These are phyloP conservation scores for Rhinopomastus cyanomelas DNA, from an alignment of 2,113 vertebrate species.

Conservation along the genomic window DNA sequence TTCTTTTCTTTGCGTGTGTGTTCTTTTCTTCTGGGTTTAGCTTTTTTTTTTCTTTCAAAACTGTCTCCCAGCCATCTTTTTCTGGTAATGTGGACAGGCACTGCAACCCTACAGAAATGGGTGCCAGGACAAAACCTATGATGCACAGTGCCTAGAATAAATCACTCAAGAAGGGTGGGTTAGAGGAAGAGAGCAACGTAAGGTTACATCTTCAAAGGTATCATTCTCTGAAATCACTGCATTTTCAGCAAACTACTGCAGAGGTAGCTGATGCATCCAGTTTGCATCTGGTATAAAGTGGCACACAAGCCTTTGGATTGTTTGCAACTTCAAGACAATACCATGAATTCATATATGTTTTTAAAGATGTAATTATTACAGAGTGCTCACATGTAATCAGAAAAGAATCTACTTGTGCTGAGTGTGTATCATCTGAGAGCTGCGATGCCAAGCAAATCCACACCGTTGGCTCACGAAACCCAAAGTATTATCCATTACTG, in stretches of 20 bases:
- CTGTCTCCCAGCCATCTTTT: constrained; percentile 55
- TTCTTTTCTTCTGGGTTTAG: constrained; percentile 49
- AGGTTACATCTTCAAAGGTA: constrained; percentile 33
- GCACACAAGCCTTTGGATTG: not conserved
- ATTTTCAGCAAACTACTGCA: constrained; percentile 18
- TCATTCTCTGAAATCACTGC: constrained; percentile 5
- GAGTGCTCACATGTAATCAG: constrained; percentile 39
- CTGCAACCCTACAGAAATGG: not conserved
- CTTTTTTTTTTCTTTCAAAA: not conserved
- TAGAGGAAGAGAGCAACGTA: not conserved
- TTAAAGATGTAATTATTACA: constrained; percentile 37
- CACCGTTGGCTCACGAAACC: constrained; percentile 20
- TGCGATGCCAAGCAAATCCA: constrained; percentile 52
- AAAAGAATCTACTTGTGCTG: constrained; percentile 55
- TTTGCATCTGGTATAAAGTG: not conserved
- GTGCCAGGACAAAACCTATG: constrained; percentile 49
- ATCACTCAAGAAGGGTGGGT: constrained; percentile 54
- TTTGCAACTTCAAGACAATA: constrained; percentile 25
- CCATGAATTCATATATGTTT: constrained; percentile 39
- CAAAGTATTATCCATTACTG: constrained; percentile 36
- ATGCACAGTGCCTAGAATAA: constrained; percentile 50
- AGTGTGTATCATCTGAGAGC: constrained; percentile 49
- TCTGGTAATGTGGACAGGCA: constrained; percentile 48
- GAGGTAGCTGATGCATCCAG: not conserved
- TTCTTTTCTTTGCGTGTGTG: constrained; percentile 39